Conservation (phyloP, 23 tunicate genomes). For the Styela clava region DNA sequence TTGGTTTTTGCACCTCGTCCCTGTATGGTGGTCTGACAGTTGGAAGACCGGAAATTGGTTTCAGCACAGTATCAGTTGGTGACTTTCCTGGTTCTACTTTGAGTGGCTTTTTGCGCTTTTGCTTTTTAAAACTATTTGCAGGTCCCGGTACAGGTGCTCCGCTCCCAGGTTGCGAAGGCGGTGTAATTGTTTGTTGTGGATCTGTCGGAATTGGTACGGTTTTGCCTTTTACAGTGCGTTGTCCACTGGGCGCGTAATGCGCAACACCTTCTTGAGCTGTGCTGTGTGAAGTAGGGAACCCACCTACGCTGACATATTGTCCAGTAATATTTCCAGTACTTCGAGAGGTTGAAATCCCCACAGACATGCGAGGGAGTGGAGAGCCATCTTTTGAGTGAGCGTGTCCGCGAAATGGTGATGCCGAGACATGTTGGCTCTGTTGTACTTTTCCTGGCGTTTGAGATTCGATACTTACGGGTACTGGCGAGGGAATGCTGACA, state of each 20-base stretch:
- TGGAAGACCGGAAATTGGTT: not conserved
- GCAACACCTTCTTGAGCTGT: slow-evolving; percentile 23
- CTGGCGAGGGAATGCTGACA: not conserved
- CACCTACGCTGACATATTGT: not conserved
- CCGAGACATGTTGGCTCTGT: not conserved
- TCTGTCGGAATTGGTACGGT: slow-evolving; percentile 86
- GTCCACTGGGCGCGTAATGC: slow-evolving; percentile 19
- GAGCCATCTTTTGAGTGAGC: slow-evolving; percentile 14
- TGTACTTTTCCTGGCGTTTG: not conserved
- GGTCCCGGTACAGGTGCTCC: not conserved
- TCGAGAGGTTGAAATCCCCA: slow-evolving; percentile 11
- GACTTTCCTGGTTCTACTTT: not conserved
- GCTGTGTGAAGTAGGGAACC: not conserved
- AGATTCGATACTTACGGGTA: not conserved
- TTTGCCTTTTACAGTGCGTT: slow-evolving; percentile 69
- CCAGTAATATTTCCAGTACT: not conserved
- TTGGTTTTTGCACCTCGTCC: not conserved
- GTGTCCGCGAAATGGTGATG: not conserved
- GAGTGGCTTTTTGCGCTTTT: slow-evolving; percentile 8
- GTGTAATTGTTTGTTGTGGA: slow-evolving; percentile 41
- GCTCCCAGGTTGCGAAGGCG: not conserved
- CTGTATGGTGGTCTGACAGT: not conserved
- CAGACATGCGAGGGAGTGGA: slow-evolving; percentile 27
- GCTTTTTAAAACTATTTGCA: not conserved
- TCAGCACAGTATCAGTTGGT: not conserved